These are phyloP conservation scores for Drosophila tropicalis DNA, from an alignment of 1,140 invertebrate genomes.

Conservation along the genomic window DNA sequence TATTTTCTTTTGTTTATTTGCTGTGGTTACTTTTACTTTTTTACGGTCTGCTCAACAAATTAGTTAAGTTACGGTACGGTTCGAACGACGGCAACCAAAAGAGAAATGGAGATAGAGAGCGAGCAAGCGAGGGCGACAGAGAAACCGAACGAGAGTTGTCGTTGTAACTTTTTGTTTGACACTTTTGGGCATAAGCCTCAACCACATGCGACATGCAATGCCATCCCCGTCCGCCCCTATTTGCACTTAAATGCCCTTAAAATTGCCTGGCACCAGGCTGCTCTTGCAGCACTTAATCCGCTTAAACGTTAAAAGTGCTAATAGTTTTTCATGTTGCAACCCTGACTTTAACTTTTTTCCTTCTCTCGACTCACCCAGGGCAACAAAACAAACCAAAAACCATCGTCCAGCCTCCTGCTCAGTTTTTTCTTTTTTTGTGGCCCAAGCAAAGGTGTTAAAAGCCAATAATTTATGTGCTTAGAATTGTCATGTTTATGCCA, in stretches of 20 bases:
- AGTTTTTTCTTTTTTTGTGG: background rate
- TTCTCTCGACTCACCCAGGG: conserved; percentile 12
- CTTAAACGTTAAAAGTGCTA: conserved; percentile 79
- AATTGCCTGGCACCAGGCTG: conserved; percentile 36
- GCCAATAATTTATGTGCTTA: conserved; percentile 77
- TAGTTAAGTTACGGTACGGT: conserved; percentile 64
- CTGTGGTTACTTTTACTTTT: conserved; percentile 69
- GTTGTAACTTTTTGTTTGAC: conserved; percentile 62
- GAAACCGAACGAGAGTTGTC: conserved; percentile 20
- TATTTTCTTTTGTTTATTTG: conserved; percentile 62
- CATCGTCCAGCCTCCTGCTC: background rate
- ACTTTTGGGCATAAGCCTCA: conserved; percentile 56
- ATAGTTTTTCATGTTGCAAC: conserved; percentile 77
- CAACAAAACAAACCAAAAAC: conserved; percentile 15
- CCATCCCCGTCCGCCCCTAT: conserved; percentile 42
- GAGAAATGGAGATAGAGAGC: background rate
- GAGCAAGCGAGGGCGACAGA: background rate
- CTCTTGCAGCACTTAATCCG: conserved; percentile 65
- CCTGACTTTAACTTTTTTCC: conserved; percentile 55
- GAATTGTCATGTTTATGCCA: conserved; percentile 56
- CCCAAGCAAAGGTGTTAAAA: conserved; percentile 71
- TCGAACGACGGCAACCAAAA: background rate
- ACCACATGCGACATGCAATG: conserved; percentile 61
- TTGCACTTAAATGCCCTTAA: conserved; percentile 58
- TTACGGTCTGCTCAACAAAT: conserved; percentile 51